phyloP scores from a whole-genome alignment of 2,113 vertebrate genomes.

The Bos javanicus region DNA sequence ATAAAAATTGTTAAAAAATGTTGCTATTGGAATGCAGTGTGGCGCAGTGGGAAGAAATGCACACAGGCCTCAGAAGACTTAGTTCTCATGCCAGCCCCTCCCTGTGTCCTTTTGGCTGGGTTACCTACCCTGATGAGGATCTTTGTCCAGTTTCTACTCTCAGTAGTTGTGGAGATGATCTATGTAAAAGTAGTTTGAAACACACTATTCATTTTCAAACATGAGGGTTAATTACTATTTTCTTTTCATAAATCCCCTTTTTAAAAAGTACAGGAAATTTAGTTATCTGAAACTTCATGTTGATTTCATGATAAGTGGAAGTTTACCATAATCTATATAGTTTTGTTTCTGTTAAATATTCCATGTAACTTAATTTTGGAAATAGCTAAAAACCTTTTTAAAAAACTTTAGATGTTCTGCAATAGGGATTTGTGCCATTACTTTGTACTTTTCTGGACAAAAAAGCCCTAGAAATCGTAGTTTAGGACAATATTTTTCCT shows the following conservation, averaged over 20 bases:
- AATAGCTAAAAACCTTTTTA: neutral
- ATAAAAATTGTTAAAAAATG: neutral
- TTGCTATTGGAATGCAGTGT: neutral
- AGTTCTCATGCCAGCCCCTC: neutral
- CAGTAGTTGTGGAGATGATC: neutral
- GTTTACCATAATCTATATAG: neutral
- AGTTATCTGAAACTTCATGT: neutral
- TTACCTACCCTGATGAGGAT: neutral
- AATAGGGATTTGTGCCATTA: neutral
- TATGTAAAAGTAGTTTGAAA: neutral
- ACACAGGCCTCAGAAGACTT: neutral
- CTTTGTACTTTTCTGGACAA: neutral
- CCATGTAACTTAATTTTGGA: neutral
- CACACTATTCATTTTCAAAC: neutral
- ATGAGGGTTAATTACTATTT: slow-evolving; percentile 1
- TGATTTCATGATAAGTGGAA: neutral
- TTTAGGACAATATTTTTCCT: neutral
- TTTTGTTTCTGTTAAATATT: slow-evolving; percentile 21
- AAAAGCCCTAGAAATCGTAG: neutral
- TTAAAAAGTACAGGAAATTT: neutral
- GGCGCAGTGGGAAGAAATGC: neutral
- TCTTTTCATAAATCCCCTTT: slow-evolving; percentile 1
- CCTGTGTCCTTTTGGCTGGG: neutral
- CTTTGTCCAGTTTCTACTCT: neutral
- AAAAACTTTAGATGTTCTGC: neutral